Conservation (phyloP, 30 jellyfish, hydroid and myxozoan species). For the Mastigias papua region DNA sequence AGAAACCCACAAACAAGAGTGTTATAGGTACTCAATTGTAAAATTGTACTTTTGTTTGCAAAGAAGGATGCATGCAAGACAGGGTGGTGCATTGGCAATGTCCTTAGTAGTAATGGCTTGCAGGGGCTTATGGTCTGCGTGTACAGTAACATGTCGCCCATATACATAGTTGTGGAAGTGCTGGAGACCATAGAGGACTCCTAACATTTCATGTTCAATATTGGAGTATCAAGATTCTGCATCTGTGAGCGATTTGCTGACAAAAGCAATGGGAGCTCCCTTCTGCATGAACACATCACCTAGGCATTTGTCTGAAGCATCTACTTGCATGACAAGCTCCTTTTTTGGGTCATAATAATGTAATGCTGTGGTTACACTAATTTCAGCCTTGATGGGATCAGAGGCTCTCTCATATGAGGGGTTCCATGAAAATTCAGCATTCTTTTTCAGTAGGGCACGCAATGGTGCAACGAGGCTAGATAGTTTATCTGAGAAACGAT, state of each 20-base stretch:
- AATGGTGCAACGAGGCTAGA: too few species aligned
- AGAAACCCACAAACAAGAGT: neutral
- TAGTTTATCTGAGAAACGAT: too few species aligned
- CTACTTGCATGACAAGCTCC: conserved; percentile 32
- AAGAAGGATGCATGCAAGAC: conserved; percentile 40
- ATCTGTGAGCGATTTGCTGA: conserved; percentile 30
- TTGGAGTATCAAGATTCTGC: conserved; percentile 39
- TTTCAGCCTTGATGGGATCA: conserved; percentile 38
- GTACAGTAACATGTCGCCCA: conserved; percentile 14
- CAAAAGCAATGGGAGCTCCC: conserved; percentile 26
- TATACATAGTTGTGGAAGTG: conserved; percentile 35
- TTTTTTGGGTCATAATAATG: conserved; percentile 36
- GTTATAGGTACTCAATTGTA: conserved; percentile 12
- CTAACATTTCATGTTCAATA: conserved; percentile 31
- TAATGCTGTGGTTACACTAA: conserved; percentile 16
- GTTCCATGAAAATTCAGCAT: too few species aligned
- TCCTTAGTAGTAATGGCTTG: conserved; percentile 19
- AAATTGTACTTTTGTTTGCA: conserved; percentile 41
- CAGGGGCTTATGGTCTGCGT: conserved; percentile 48
- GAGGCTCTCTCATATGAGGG: too few species aligned
- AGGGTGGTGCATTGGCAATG: conserved; percentile 43
- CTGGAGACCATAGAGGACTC: conserved; percentile 30
- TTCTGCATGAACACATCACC: conserved; percentile 36
- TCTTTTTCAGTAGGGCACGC: too few species aligned
- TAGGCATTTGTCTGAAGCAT: conserved; percentile 30